Base-by-base conservation (phyloP, 2,797 vertebrate genomes). In the Falco rusticolus region DNA sequence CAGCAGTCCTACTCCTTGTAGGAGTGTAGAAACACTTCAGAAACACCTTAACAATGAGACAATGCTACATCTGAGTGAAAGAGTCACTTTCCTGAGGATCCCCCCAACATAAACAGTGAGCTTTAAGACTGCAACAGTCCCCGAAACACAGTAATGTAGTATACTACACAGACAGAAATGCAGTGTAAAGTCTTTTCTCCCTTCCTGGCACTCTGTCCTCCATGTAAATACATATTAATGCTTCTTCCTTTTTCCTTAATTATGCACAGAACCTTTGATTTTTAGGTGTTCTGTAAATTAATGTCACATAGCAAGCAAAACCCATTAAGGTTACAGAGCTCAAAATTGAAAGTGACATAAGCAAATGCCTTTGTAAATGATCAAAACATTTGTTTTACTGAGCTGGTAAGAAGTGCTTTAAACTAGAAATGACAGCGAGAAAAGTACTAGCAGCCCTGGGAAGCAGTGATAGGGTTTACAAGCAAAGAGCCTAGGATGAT, bases 221-320 rank as follows among this genome's bases (percentile, higher is more conserved):
- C 25, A 31, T 47, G 15, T 54, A 93, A 91, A 54, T 12, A 91
- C 84, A 75, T 10, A 61, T 33, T 25, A 57, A n/a, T 39, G 6
- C 7, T 50, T 71, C 41, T 79, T 84, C 31, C 10, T 70, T 63
- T 93, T 87, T 47, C 51, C 10, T 56, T 83, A 75, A 50, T 41
- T 80, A 3, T 53, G 37, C 78, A 45, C 15, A 48, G 37, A 84
- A 57, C 16, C 10, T 87, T 75, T 6, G 3, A 29, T 66, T 80
- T 90, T 45, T 72, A 83, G 84, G 31, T 50, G 18, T 66, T 84
- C 61, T 77, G 33, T 75, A 91, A 91, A 69, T 37, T 91, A 60
- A 60, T 61, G 82, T 81, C n/a, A 16, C 34, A 43, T 11, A 77
- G 5, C 0, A 26, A 69, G 43, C 15, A 94, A 88, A 93, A 54